phyloP scores from a whole-genome alignment of 2,888 invertebrate genomes.

The Standfussiana lucernea region DNA sequence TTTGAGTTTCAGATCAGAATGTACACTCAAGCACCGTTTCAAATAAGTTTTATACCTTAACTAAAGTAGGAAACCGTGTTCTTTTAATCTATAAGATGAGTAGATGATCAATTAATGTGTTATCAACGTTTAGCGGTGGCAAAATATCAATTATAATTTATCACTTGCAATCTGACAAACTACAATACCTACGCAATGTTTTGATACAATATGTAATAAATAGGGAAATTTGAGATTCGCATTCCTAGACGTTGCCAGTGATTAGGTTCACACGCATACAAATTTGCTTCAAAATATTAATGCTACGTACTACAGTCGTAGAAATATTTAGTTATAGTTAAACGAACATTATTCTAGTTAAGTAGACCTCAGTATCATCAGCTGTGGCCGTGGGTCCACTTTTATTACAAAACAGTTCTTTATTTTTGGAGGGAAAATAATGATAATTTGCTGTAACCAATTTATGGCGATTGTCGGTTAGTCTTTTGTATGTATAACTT shows the following conservation, averaged over 20 bases:
- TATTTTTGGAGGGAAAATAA: background rate
- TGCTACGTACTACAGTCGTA: background rate
- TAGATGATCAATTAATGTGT: slow-evolving; percentile 56
- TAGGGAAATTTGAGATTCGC: slow-evolving; percentile 32
- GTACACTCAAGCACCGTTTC: slow-evolving; percentile 25
- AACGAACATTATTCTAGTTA: background rate
- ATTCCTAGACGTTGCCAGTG: slow-evolving; percentile 3
- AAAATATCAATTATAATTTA: slow-evolving; percentile 60
- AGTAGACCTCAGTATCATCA: background rate
- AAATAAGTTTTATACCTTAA: slow-evolving; percentile 62
- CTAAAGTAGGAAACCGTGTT: slow-evolving; percentile 64
- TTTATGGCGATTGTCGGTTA: background rate
- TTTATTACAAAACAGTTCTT: background rate
- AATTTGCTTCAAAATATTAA: background rate
- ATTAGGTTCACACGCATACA: background rate
- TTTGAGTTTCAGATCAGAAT: slow-evolving; percentile 53
- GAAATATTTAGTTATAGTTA: background rate
- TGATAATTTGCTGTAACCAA: no score
- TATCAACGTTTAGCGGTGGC: slow-evolving; percentile 58
- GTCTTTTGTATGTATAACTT: background rate
- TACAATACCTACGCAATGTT: slow-evolving; percentile 39
- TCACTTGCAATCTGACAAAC: slow-evolving; percentile 54
- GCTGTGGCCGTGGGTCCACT: background rate
- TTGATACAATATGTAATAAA: slow-evolving; percentile 37
- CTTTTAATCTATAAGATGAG: slow-evolving; percentile 65